Evolutionary conservation across 2,113 vertebrate species (phyloP).

Genomic region (Nymphicus hollandicus): DNA sequence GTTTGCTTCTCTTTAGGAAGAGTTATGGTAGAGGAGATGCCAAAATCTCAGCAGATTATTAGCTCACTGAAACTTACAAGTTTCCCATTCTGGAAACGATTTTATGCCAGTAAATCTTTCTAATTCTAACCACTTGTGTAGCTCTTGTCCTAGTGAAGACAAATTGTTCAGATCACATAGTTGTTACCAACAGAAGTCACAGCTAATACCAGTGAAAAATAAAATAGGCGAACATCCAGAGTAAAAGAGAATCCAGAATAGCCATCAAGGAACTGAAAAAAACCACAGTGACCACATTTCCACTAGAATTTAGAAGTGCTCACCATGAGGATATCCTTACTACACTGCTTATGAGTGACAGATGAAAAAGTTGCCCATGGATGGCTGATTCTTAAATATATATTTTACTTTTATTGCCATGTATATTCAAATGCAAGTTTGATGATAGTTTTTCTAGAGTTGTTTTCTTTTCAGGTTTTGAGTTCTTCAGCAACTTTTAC

Average conservation of each 20-base stretch:
- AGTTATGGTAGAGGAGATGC: not conserved
- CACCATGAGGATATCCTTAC: rapidly evolving
- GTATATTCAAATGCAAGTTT: not conserved
- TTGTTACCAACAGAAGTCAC: not conserved
- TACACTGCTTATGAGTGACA: not conserved
- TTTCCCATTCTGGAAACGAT: not conserved
- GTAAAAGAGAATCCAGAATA: not conserved
- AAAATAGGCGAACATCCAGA: not conserved
- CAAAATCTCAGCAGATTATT: not conserved
- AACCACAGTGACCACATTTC: not conserved
- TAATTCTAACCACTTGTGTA: not conserved
- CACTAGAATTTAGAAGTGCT: not conserved
- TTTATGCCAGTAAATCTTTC: not conserved
- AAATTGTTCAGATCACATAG: not conserved
- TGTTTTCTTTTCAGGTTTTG: not conserved
- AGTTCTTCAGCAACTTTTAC: not conserved
- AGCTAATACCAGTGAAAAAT: not conserved
- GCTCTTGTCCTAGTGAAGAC: not conserved
- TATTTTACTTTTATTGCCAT: not conserved
- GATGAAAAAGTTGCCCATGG: not conserved
- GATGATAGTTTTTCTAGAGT: rapidly evolving
- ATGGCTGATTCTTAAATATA: not conserved
- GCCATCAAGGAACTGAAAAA: not conserved
- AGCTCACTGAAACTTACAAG: not conserved
- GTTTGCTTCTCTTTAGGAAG: not conserved